Evolutionary conservation across 2,797 vertebrate genomes (phyloP), one percentile per base, ranked within the genome.

Genomic region (Argya squamiceps): DNA sequence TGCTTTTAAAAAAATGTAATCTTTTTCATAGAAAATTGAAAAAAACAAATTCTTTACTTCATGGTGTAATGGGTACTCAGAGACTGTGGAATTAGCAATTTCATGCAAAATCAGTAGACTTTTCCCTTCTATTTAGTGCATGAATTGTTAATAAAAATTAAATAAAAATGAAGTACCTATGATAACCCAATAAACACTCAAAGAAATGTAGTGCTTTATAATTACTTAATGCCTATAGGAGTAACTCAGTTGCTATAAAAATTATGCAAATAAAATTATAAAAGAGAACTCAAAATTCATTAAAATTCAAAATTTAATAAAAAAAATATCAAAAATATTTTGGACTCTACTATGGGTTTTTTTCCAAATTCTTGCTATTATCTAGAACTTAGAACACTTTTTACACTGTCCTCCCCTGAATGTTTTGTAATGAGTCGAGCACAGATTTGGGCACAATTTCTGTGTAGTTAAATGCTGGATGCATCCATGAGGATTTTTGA

Each of bases 61-160:
- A 96, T 84, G 82, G 79, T 92, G 36, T 47, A 85, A 93, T 56
- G 79, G 60, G 58, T 77, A 81, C 53, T 88, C 92, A 95, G 13
- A 71, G 69, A 85, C 75, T 95, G 87, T 94, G 75, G 95, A 96
- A 96, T 92, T 94, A 93, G 62, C 62, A 94, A 96, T 96, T 89
- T 91, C 73, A 94, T 86, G 58, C 37, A 71, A 96, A 96, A 93
- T 69, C 76, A 46, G 91, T 89, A 92, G 85, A 89, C 49, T 89
- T 94, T 85, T 59, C 17, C 52, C 14, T 68, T 75, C 30, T 74
- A 83, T 88, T 95, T 89, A 85, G 79, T 65, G 79, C 89, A 88
- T 76, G 84, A 93, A 62, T 86, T 93, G 68, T 78, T 91, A 91
- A 95, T 53, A 91, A 92, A 96, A 96, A 83, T 62, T 29, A 94